phyloP scores from a whole-genome alignment of 2,888 invertebrate species.

The Alsophila aescularia region DNA sequence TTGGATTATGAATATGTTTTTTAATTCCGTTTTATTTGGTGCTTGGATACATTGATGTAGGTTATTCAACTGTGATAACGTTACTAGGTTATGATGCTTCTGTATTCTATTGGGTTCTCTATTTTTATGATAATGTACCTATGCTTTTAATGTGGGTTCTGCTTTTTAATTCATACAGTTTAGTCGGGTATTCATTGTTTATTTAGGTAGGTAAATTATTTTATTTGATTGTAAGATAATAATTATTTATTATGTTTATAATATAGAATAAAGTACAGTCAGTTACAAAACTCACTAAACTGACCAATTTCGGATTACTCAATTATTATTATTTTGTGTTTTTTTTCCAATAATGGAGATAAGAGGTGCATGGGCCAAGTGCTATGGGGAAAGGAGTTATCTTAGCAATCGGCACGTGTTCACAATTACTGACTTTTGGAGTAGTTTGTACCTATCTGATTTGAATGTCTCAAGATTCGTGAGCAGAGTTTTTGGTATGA shows the following conservation, averaged over 20 bases:
- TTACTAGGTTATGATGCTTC: conserved; percentile 9
- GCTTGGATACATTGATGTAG: conserved; percentile 25
- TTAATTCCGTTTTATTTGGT: conserved; percentile 41
- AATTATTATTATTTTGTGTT: no score
- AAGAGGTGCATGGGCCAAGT: no score
- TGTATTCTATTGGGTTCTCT: conserved; percentile 14
- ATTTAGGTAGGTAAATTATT: background rate
- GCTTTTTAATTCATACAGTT: background rate
- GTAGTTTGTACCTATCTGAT: no score
- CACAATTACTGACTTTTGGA: no score
- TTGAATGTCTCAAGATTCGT: no score
- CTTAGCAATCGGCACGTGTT: no score
- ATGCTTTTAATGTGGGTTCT: background rate
- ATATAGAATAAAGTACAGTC: no score
- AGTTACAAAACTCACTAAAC: no score
- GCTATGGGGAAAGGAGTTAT: no score
- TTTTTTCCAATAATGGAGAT: no score
- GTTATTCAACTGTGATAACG: conserved; percentile 23
- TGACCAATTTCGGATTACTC: no score
- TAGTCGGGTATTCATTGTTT: background rate
- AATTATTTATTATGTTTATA: background rate
- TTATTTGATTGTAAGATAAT: background rate
- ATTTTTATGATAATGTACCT: conserved; percentile 11
- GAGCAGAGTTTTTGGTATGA: no score
- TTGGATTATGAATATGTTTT: conserved; percentile 42